These are phyloP conservation scores for Cetonia aurata DNA, from an alignment of 2,888 invertebrate genomes.

Conservation along the genomic window DNA sequence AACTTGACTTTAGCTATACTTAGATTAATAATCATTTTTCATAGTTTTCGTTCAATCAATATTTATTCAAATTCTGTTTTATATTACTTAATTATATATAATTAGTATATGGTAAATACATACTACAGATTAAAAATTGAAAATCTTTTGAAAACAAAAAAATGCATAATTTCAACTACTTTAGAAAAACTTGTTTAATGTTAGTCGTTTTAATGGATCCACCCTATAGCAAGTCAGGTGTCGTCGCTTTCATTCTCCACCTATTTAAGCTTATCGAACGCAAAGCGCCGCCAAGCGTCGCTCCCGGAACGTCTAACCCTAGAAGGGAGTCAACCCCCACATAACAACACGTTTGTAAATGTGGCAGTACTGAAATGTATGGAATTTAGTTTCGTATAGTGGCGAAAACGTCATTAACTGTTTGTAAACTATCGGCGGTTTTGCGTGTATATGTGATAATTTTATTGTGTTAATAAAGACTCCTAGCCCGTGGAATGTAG, in stretches of 20 bases:
- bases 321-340: constrained; percentile 66
- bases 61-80: no score
- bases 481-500: constrained; percentile 4
- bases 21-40: no score
- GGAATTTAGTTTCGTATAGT: constrained; percentile 40
- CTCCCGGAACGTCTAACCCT: constrained; percentile 56
- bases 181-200: no score
- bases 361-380: constrained; percentile 56
- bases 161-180: no score
- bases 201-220: background rate
- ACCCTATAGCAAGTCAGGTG: constrained; percentile 19
- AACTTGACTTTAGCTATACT: no score
- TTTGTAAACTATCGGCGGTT: constrained; percentile 5
- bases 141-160: no score
- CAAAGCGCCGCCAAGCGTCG: constrained; percentile 63
- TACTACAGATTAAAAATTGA: no score
- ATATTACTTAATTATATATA: no score
- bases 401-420: constrained; percentile 10
- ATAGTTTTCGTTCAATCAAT: no score
- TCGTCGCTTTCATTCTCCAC: constrained; percentile 46
- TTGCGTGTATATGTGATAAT: constrained; percentile 1
- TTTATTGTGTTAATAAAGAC: background rate
- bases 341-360: constrained; percentile 63
- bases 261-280: constrained; percentile 60
- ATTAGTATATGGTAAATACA: no score